Conservation (phyloP, 1,140 invertebrate species). For the Neodiprion fabricii region DNA sequence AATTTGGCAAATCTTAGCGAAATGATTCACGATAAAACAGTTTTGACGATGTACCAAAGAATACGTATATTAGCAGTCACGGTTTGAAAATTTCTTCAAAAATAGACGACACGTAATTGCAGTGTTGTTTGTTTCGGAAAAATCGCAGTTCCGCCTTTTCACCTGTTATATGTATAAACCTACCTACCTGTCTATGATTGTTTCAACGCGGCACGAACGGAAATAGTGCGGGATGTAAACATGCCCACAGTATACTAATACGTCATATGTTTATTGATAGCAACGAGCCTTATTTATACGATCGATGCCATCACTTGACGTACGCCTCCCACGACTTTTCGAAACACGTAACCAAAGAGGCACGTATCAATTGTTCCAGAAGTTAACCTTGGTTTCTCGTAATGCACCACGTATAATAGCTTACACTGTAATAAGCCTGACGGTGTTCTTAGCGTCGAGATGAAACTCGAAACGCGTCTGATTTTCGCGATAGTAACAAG, state of each 20-base stretch:
- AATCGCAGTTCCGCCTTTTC: too few relatives aligned
- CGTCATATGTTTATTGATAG: slow-evolving; percentile 1
- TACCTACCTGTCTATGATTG: too few relatives aligned
- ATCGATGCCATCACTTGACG: background rate
- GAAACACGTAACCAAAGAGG: background rate
- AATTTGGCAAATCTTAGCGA: too few relatives aligned
- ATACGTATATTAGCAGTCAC: too few relatives aligned
- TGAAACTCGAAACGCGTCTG: background rate
- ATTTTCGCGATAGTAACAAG: too few relatives aligned
- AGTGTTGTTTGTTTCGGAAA: too few relatives aligned
- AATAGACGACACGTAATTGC: too few relatives aligned
- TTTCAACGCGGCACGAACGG: background rate
- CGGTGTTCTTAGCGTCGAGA: background rate
- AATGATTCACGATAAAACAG: too few relatives aligned
- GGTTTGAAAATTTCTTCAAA: too few relatives aligned
- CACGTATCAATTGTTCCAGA: background rate
- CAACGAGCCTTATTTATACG: background rate
- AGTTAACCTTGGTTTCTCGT: background rate
- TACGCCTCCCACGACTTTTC: background rate
- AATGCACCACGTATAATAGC: background rate
- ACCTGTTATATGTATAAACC: too few relatives aligned
- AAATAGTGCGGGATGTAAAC: background rate
- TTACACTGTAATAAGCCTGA: too few relatives aligned
- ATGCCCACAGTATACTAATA: background rate
- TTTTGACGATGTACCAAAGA: too few relatives aligned